Base-by-base conservation (phyloP, 2,797 vertebrate genomes). In the Hemibagrus guttatus region DNA sequence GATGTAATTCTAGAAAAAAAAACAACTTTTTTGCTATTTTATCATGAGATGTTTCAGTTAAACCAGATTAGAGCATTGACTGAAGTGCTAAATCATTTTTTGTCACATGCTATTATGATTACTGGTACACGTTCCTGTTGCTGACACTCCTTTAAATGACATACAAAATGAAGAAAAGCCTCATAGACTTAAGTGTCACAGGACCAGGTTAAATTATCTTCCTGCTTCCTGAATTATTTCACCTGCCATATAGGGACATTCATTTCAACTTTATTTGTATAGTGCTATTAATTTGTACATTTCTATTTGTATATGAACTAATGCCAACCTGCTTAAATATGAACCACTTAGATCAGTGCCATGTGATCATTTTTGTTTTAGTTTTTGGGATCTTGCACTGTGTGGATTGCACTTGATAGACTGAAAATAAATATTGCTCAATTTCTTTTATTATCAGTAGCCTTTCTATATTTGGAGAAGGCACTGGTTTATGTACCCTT, bases 381-480 rank as follows among this genome's bases (percentile, higher is more conserved):
- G 0, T 28, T 75, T 72, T 72, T 74, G 42, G 1, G 26, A 75
- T 54, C n/a, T 19, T 78, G 28, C 12, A 7, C 75, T 79, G 8
- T 58, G 19, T 78, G 52, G 74, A 28, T 58, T 31, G 17, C 54
- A 35, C 4, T 42, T 23, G 35, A 19, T 19, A 52, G 14, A n/a
- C 68, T n/a, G n/a, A 75, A 35, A 11, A 49, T 26, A 0, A 11
- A 56, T 59, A 42, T 42, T 80, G n/a, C 13, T 26, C 6, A 26
- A 7, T 80, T 79, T 35, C 42, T 59, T 9, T 56, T 58, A 31
- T 31, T 14, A 52, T 39, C 5, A 16, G 17, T 58, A 23, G 46
- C 54, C 8, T 78, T 81, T 64, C 42, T 28, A 31, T 64, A 28
- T 81, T 81, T 49, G 42, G 42, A 64, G 80, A 64, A 64, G 26